Evolutionary conservation across 2,113 vertebrate species (phyloP).

Genomic region (Rissa tridactyla): DNA sequence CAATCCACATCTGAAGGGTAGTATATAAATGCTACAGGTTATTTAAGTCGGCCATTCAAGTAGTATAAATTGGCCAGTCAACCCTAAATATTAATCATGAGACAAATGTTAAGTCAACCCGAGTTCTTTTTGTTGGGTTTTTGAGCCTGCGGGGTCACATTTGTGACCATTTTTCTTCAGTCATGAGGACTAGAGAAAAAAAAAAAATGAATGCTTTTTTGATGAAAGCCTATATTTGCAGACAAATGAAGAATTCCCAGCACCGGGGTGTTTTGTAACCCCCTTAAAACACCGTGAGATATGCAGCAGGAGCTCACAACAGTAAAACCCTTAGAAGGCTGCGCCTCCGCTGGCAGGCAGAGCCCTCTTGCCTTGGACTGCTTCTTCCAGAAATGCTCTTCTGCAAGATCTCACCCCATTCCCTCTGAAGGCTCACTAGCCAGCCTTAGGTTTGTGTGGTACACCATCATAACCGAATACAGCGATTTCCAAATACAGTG

Average conservation of each 20-base stretch:
- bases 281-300: fast-evolving
- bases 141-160: neutral
- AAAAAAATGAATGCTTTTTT: neutral
- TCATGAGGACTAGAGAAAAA: neutral
- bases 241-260: neutral
- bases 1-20: constrained; percentile 7
- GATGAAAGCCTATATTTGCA: neutral
- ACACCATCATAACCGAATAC: neutral
- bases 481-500: neutral
- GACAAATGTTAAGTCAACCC: neutral
- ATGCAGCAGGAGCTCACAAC: neutral
- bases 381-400: neutral
- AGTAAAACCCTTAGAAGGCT: neutral
- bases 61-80: constrained; percentile 9
- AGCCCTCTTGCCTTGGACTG: neutral
- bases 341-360: fast-evolving
- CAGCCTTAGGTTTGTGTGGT: neutral
- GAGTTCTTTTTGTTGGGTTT: neutral
- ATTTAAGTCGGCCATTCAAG: constrained; percentile 30
- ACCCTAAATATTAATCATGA: constrained; percentile 23
- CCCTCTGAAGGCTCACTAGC: neutral
- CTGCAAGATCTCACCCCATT: neutral
- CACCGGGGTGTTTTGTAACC: neutral
- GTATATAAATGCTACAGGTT: constrained; percentile 31
- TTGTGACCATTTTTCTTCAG: neutral